Evolutionary conservation across 2,113 vertebrate species (phyloP).

Genomic region (Neotoma lepida): DNA sequence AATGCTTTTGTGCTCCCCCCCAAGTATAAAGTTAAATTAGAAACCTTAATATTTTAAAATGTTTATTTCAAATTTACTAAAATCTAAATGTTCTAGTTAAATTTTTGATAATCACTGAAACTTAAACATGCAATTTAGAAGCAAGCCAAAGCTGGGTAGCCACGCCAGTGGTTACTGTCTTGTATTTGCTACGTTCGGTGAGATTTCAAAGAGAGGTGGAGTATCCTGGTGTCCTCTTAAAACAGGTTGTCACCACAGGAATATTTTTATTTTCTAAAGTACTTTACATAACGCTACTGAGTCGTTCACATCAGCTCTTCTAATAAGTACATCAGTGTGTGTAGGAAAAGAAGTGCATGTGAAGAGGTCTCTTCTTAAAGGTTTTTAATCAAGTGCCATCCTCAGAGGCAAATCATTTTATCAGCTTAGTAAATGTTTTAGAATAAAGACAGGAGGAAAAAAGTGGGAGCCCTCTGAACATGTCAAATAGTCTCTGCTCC

Average conservation of each 20-base stretch:
- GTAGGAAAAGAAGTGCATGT: conserved; percentile 3
- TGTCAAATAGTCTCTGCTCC: background rate
- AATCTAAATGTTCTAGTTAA: conserved; percentile 53
- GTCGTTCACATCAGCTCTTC: conserved; percentile 21
- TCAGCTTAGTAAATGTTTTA: conserved; percentile 8
- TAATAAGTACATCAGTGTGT: conserved; percentile 11
- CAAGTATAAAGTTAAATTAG: conserved; percentile 49
- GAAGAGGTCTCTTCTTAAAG: background rate
- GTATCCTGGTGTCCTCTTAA: background rate
- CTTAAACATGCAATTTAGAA: conserved; percentile 1
- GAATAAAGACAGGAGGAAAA: conserved; percentile 28
- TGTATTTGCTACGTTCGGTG: conserved; percentile 10
- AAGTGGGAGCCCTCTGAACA: background rate
- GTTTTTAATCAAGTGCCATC: conserved; percentile 10
- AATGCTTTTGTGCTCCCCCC: conserved; percentile 47
- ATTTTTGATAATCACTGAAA: conserved; percentile 51
- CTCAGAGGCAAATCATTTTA: conserved; percentile 35
- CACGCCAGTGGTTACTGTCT: background rate
- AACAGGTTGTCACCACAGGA: background rate
- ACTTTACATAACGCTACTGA: conserved; percentile 5
- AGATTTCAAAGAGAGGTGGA: background rate
- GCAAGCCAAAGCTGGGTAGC: background rate
- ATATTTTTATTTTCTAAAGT: conserved; percentile 52
- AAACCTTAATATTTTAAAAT: conserved; percentile 42
- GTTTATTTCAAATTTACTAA: background rate